Percentiles rank a stretch among this genome's conserved stretches.
phyloP scores from a whole-genome alignment of 2,113 vertebrate species.

The Todiramphus chloris region DNA sequence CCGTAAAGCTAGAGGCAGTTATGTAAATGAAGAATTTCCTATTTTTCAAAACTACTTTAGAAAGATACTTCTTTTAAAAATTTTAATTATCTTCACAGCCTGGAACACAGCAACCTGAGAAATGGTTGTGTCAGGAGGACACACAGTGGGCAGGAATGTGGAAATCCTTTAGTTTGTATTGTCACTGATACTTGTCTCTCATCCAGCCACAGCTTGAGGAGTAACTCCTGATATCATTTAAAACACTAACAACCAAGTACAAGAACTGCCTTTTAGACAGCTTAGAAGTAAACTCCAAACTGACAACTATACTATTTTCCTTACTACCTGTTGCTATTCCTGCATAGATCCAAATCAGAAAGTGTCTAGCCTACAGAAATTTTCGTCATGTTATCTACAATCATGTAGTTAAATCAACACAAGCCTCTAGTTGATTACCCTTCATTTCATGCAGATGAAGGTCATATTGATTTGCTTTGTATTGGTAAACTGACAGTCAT shows the following conservation, averaged over 20 bases:
- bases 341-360: background rate
- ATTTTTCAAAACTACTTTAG: background rate
- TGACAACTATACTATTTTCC: background rate
- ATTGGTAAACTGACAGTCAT: background rate
- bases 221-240: background rate
- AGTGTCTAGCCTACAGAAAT: background rate
- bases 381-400: background rate
- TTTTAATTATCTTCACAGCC: background rate
- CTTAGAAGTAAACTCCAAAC: background rate
- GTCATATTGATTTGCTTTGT: background rate
- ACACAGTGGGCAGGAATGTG: background rate
- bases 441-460: background rate
- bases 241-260: background rate
- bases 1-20: background rate
- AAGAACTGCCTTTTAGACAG: background rate
- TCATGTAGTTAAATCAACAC: background rate
- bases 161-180: background rate
- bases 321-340: background rate
- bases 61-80: background rate
- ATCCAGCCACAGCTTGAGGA: background rate
- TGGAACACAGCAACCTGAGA: background rate
- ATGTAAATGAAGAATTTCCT: background rate
- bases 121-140: background rate
- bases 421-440: background rate
- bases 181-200: background rate